Evolutionary conservation across 2,888 invertebrate genomes (phyloP), one percentile per base, ranked within the genome.

Genomic region (Apamea sordens): DNA sequence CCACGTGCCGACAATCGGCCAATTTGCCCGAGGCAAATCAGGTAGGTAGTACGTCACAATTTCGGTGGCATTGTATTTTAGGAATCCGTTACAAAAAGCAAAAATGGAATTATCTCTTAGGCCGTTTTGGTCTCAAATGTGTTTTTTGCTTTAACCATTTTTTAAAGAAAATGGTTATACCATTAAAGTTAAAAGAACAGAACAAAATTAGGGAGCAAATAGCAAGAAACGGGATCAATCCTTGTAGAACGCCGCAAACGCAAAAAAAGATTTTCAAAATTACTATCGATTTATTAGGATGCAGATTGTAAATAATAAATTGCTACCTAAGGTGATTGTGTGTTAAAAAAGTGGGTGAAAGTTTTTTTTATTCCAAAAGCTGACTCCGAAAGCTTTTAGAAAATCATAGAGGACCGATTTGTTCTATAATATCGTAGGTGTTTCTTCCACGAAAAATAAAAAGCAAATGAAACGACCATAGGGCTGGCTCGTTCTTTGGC

Each of bases 1-100:
- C 67, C 61, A 74, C 80, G 79, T 56, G 56, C 47, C 64, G 56
- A 15, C n/a, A 64, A 69, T 64, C 69, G 32, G 32, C n/a, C 50
- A 64, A 79, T 59, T 73, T 79, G 18, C 13, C n/a, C 15, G n/a
- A 2, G 18, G 41, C 7, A 72, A 61, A 50, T 61, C 28, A 56
- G 56, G n/a, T 56, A 56, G 1, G 56, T 47, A 21, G 32, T 61
- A 61, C 53, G 44, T 68, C 53, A 61, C 8, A 73, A 50, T 53
- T 36, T 80, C 15, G 36, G 28, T n/a, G 67, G 15, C 50, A 61
- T 68, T 61, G 28, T 21, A 44, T n/a, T 56, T 56, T 63, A 50
- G 28, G 15, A 21, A 56, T 68, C 59, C 53, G 18, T 68, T 18
- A 18, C 3, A 44, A 53, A 61, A 53, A 47, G 10, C 4, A 11